Evolutionary conservation across 2,888 invertebrate species (phyloP).

Genomic region (Lasioglossum calceatum): DNA sequence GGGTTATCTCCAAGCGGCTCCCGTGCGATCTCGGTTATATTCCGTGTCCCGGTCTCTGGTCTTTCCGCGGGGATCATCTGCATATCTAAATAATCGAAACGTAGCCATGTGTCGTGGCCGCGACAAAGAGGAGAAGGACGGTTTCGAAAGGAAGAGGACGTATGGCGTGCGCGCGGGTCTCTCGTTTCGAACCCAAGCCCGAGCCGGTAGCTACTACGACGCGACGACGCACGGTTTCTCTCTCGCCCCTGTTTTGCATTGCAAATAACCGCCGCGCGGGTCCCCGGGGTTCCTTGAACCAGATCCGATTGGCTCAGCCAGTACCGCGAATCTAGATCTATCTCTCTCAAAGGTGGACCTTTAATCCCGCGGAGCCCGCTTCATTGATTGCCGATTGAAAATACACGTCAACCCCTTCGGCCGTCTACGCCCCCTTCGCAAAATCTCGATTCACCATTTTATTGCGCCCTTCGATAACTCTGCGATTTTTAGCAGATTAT

Average conservation of each 20-base stretch:
- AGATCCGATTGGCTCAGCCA: conserved; percentile 83
- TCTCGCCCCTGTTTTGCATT: conserved; percentile 80
- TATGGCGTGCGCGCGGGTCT: conserved; percentile 74
- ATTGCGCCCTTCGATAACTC: neutral
- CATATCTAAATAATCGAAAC: conserved; percentile 84
- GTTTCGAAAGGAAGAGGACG: conserved; percentile 73
- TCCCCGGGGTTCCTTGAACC: conserved; percentile 84
- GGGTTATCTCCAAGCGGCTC: conserved; percentile 10
- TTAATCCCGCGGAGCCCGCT: conserved; percentile 79
- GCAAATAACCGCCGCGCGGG: conserved; percentile 77
- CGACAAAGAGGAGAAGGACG: conserved; percentile 69
- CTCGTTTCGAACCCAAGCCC: conserved; percentile 35
- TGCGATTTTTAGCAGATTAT: neutral
- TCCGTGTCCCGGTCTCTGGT: conserved; percentile 45
- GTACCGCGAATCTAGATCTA: conserved; percentile 84
- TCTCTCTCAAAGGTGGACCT: conserved; percentile 80
- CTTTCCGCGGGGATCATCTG: conserved; percentile 80
- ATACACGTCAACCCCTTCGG: conserved; percentile 63
- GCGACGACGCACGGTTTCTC: conserved; percentile 59
- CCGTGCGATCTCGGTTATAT: conserved; percentile 42
- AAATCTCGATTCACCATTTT: conserved; percentile 30
- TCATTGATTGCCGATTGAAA: conserved; percentile 84
- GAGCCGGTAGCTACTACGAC: conserved; percentile 68
- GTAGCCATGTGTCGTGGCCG: conserved; percentile 80
- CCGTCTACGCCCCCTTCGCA: conserved; percentile 14